These are phyloP conservation scores for Sebastes vulpes DNA, from an alignment of 2,797 vertebrate genomes.

Conservation along the genomic window DNA sequence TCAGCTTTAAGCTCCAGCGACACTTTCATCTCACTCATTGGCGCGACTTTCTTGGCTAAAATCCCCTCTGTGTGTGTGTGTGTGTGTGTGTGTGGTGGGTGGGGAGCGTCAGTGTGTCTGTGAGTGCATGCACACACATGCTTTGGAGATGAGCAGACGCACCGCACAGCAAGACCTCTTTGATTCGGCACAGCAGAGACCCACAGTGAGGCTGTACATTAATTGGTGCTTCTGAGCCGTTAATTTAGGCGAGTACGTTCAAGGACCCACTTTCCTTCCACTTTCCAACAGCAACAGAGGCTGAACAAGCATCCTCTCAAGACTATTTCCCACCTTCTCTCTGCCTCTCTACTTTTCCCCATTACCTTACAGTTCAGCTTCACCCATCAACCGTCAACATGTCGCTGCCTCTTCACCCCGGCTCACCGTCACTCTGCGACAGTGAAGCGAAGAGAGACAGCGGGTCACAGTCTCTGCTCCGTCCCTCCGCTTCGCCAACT, in stretches of 20 bases:
- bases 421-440: not conserved
- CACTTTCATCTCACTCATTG: conserved; percentile 63
- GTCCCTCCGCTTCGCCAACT: conserved; percentile 48
- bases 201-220: conserved; percentile 72
- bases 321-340: conserved; percentile 36
- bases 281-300: conserved; percentile 58
- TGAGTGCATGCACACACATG: conserved; percentile 25
- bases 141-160: conserved; percentile 70
- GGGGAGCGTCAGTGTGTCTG: not conserved
- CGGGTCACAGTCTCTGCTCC: conserved; percentile 47
- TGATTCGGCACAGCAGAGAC: conserved; percentile 69
- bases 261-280: conserved; percentile 66
- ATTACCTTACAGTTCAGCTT: conserved; percentile 43
- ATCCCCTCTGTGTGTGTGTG: conserved; percentile 16
- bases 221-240: conserved; percentile 77
- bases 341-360: not conserved
- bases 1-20: conserved; percentile 50
- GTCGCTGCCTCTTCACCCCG: conserved; percentile 2
- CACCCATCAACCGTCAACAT: conserved; percentile 9
- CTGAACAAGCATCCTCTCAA: conserved; percentile 56
- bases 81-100: not conserved
- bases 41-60: conserved; percentile 63
- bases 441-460: conserved; percentile 18
- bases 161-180: conserved; percentile 75
- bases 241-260: conserved; percentile 70